Conservation (phyloP, 2,113 vertebrate genomes). For the Strigops habroptila region DNA sequence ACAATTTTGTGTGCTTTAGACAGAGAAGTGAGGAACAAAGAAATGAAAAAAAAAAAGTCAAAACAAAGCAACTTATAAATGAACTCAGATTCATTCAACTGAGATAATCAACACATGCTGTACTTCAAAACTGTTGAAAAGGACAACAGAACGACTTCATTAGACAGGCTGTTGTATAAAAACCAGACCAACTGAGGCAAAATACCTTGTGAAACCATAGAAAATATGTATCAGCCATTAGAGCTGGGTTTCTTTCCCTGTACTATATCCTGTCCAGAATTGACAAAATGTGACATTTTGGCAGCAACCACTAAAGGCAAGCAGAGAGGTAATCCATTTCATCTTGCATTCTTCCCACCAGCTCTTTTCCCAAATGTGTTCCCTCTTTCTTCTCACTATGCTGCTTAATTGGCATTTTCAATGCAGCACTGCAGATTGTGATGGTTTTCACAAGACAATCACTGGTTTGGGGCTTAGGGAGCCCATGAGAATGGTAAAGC, state of each 20-base stretch:
- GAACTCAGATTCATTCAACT: constrained; percentile 37
- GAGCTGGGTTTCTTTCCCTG: not conserved
- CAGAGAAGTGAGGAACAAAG: constrained; percentile 13
- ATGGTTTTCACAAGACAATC: not conserved
- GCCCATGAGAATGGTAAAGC: not conserved
- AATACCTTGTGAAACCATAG: constrained; percentile 5
- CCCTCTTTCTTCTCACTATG: not conserved
- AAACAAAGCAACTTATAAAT: constrained; percentile 49
- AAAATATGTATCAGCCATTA: not conserved
- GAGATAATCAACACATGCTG: constrained; percentile 55
- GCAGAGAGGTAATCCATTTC: not conserved
- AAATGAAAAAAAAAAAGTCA: not conserved
- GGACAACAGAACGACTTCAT: constrained; percentile 6
- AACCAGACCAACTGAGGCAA: not conserved
- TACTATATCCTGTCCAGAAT: not conserved
- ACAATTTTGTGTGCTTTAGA: constrained; percentile 9
- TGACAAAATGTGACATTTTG: not conserved
- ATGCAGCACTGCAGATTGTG: not conserved
- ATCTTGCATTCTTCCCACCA: not conserved
- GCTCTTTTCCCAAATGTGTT: not conserved
- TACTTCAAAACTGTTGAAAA: constrained; percentile 37
- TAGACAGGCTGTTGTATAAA: not conserved
- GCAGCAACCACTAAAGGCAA: not conserved
- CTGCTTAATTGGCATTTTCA: not conserved
- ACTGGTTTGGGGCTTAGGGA: not conserved